Evolutionary conservation across 2,113 vertebrate species (phyloP), one percentile per base, ranked within the genome.

Genomic region (Echinops telfairi): DNA sequence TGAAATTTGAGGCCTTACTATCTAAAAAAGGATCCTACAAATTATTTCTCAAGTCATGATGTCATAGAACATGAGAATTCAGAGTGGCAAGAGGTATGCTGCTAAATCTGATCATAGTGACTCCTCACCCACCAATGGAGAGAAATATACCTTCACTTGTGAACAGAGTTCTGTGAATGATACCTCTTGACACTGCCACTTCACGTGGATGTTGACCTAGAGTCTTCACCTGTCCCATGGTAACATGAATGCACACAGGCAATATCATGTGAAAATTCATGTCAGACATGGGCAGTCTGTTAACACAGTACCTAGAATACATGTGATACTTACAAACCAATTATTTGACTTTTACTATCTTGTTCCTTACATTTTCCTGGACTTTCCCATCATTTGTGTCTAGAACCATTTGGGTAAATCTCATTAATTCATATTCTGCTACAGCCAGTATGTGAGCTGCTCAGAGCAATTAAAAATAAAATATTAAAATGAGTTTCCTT

Each of bases 381-480:
- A 60, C 2, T 2, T 10, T 38, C 38, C 1, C 16, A 25, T 80
- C 31, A 81, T 80, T 66, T 40, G 8, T 58, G 23, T 58, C 14
- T 15, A 4, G 22, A 66, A 66, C 10, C 12, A 20, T 75, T 66
- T 40, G 31, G 2, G 68, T 75, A 11, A 77, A 60, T 20, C n/a
- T 11, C 58, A 43, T 38, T 83, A 29, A 58, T 40, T 87, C 78
- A n/a, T 58, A 57, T 15, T 57, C 27, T 92, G 31, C 27, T 33
- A 15, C 33, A 14, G 71, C 3, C 10, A 16, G 17, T 66, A 4
- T 36, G 57, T 19, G 11, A 75, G 40, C 6, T 29, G 57, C 70
- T 92, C 27, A 75, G 75, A 85, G 33, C 75, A 31, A 81, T 33
- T 40, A 58, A 57, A 80, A 85, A 20, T 33, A 31, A 83, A 92